A percentile compares a stretch with the other conserved stretches of the same genome.
Evolutionary conservation across 2,888 invertebrate genomes (phyloP).

Genomic region (Oscheius sp.): DNA sequence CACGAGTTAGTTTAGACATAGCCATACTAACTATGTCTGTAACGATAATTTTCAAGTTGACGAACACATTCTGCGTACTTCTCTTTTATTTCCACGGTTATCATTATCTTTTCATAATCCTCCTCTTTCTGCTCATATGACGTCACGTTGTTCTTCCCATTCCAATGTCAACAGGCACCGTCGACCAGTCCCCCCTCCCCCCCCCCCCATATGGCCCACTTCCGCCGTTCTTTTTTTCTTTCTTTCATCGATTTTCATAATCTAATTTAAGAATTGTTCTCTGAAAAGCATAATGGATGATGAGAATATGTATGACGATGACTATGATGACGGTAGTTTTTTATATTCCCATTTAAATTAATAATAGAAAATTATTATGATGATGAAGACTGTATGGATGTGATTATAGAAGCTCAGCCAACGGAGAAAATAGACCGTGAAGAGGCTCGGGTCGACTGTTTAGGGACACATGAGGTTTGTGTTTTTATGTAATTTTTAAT

Average conservation of each 20-base stretch:
- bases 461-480: conserved; percentile 40
- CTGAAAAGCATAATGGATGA: conserved; percentile 46
- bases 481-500: background rate
- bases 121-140: no score
- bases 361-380: conserved; percentile 49
- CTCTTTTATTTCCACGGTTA: no score
- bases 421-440: conserved; percentile 40
- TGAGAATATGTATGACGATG: conserved; percentile 37
- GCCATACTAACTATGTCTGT: no score
- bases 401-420: conserved; percentile 37
- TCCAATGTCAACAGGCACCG: no score
- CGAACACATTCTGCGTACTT: no score
- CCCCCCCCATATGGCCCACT: background rate
- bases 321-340: conserved; percentile 17
- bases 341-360: background rate
- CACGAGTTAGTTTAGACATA: no score
- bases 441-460: conserved; percentile 51
- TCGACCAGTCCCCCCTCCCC: background rate
- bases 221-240: background rate
- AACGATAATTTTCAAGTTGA: no score
- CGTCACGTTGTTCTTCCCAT: no score
- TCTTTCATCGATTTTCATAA: background rate
- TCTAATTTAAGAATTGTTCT: no score
- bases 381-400: conserved; percentile 47
- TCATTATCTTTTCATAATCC: no score